Evolutionary conservation across 2,113 vertebrate genomes (phyloP).

Genomic region (Mobula birostris): DNA sequence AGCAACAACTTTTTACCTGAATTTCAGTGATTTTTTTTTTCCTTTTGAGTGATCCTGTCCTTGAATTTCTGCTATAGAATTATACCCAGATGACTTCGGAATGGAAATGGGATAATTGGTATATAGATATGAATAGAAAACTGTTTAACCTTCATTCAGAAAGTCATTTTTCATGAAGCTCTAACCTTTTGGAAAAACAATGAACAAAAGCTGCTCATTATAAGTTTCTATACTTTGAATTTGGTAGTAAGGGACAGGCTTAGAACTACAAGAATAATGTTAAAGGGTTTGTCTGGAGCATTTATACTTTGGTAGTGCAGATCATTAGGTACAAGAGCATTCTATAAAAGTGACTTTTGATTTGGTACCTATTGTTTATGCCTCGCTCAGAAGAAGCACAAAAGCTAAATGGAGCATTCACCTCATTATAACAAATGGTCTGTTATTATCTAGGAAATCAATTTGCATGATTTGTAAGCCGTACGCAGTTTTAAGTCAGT

Average conservation of each 20-base stretch:
- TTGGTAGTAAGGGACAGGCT: not conserved
- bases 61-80: not conserved
- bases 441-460: not conserved
- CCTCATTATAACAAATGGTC: not conserved
- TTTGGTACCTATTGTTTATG: not conserved
- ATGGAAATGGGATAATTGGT: not conserved
- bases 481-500: not conserved
- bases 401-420: not conserved
- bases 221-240: not conserved
- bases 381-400: not conserved
- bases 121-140: not conserved
- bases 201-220: not conserved
- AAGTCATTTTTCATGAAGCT: not conserved
- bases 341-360: not conserved
- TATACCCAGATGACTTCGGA: not conserved
- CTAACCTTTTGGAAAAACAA: not conserved
- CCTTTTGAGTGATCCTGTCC: too few species aligned
- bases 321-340: not conserved
- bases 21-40: too few species aligned
- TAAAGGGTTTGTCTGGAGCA: not conserved
- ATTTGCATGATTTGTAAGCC: conserved; percentile 22
- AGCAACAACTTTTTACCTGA: too few species aligned
- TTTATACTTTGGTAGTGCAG: not conserved
- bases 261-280: not conserved
- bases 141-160: not conserved